A percentile compares a stretch with the other conserved stretches of the same genome.
Evolutionary conservation across 2,888 invertebrate species (phyloP).

Genomic region (Melanostoma mellinum): DNA sequence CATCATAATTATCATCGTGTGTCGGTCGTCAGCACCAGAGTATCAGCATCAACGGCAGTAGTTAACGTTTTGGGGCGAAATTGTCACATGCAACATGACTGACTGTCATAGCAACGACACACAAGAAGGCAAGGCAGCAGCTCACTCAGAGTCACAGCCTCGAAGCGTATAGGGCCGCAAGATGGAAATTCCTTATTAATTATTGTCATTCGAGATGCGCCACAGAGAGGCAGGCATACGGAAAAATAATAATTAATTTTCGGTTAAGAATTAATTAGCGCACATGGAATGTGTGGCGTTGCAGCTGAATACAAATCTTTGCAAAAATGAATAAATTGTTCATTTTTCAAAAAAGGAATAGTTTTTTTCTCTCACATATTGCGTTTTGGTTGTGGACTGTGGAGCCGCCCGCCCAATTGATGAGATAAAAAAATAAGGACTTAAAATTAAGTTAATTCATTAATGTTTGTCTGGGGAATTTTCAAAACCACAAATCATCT

Average conservation of each 20-base stretch:
- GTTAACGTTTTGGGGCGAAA: conserved; percentile 53
- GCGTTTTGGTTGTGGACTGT: not conserved
- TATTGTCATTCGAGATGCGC: conserved; percentile 62
- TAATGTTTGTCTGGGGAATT: conserved; percentile 63
- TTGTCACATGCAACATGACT: conserved; percentile 64
- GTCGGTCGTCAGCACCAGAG: conserved; percentile 16
- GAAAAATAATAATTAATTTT: conserved; percentile 70
- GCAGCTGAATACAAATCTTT: conserved; percentile 36
- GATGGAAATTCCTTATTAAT: conserved; percentile 72
- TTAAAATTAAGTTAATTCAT: conserved; percentile 53
- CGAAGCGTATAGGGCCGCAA: conserved; percentile 40
- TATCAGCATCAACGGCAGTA: not conserved
- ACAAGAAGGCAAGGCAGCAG: conserved; percentile 2
- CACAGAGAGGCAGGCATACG: conserved; percentile 25
- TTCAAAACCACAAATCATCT: conserved; percentile 68
- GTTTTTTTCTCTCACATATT: not conserved
- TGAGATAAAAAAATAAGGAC: not conserved
- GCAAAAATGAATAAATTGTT: conserved; percentile 35
- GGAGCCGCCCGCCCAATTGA: not conserved
- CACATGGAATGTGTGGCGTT: conserved; percentile 52
- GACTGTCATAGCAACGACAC: conserved; percentile 47
- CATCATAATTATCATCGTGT: conserved; percentile 22
- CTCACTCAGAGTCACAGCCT: conserved; percentile 8
- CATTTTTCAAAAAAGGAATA: conserved; percentile 17
- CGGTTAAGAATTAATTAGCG: conserved; percentile 66